A percentile compares a stretch with the other conserved stretches of the same genome.
Evolutionary conservation across 2,113 vertebrate species (phyloP).

Genomic region (Paramormyrops kingsleyae): DNA sequence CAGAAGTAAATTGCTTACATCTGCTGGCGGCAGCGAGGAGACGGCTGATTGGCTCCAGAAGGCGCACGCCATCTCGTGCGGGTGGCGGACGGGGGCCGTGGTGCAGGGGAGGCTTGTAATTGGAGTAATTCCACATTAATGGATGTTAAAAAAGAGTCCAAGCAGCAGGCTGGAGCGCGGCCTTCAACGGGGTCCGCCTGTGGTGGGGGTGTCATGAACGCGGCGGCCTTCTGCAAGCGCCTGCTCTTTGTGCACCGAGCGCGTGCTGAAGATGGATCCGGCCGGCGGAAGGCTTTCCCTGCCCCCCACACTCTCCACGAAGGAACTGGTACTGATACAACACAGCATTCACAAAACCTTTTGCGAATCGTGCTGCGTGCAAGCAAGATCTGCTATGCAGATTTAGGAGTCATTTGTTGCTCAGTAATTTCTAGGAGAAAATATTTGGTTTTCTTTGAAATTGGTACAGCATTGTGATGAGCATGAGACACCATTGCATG

Average conservation of each 20-base stretch:
- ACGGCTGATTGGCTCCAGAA: conserved; percentile 91
- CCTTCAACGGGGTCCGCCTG: conserved; percentile 58
- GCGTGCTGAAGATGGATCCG: neutral
- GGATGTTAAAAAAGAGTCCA: conserved; percentile 58
- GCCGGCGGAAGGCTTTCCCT: neutral
- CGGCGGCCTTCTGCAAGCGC: conserved; percentile 39
- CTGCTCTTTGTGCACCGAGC: conserved; percentile 33
- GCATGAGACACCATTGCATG: neutral
- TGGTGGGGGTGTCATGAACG: conserved; percentile 41
- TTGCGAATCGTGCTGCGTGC: neutral
- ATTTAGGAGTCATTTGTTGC: neutral
- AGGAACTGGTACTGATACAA: neutral
- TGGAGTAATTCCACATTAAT: conserved; percentile 99
- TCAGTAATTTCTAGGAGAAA: neutral
- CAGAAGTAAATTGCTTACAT: conserved; percentile 99
- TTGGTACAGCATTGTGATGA: neutral
- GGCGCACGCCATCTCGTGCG: conserved; percentile 85
- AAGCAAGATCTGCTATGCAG: neutral
- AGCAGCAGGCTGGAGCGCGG: conserved; percentile 69
- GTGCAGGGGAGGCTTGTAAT: conserved; percentile 92
- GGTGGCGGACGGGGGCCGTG: conserved; percentile 73
- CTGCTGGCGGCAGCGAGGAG: conserved; percentile 90
- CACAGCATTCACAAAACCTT: neutral
- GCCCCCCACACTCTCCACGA: neutral
- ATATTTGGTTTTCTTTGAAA: neutral